These are phyloP conservation scores for Lapara coniferarum DNA, from an alignment of 2,888 invertebrate species.

Conservation along the genomic window DNA sequence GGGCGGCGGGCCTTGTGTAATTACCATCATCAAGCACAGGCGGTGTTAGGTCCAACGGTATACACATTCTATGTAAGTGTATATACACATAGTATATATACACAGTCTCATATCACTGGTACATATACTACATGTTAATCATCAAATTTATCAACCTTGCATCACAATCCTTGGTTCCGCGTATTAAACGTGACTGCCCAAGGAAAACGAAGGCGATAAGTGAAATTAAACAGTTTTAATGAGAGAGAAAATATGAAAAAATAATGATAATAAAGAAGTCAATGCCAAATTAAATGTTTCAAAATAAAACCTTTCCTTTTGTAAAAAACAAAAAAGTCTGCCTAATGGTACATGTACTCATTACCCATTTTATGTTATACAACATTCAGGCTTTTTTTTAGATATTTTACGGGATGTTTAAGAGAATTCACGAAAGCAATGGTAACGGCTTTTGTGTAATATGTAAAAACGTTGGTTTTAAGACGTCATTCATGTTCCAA, in stretches of 20 bases:
- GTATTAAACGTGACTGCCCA: not conserved
- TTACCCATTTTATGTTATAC: not conserved
- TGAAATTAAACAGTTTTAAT: not conserved
- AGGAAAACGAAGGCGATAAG: not conserved
- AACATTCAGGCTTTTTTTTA: not conserved
- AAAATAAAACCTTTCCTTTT: not conserved
- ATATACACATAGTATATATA: not conserved
- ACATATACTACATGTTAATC: too few relatives aligned
- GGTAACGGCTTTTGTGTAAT: not conserved
- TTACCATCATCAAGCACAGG: constrained; percentile 63
- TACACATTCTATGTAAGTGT: not conserved
- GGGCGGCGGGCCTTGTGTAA: constrained; percentile 54
- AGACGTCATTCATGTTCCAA: not conserved
- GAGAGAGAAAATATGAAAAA: not conserved
- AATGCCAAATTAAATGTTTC: too few relatives aligned
- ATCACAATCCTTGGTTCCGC: not conserved
- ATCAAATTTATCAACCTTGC: not conserved
- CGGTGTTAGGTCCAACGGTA: constrained; percentile 42
- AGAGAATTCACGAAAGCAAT: too few relatives aligned
- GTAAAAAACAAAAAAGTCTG: not conserved
- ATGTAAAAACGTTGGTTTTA: not conserved
- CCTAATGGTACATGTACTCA: not conserved
- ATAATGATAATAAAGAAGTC: too few relatives aligned
- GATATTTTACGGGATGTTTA: not conserved
- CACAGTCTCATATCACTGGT: not conserved